phyloP scores from a whole-genome alignment of 2,113 vertebrate genomes.

The Ariopsis seemanni region DNA sequence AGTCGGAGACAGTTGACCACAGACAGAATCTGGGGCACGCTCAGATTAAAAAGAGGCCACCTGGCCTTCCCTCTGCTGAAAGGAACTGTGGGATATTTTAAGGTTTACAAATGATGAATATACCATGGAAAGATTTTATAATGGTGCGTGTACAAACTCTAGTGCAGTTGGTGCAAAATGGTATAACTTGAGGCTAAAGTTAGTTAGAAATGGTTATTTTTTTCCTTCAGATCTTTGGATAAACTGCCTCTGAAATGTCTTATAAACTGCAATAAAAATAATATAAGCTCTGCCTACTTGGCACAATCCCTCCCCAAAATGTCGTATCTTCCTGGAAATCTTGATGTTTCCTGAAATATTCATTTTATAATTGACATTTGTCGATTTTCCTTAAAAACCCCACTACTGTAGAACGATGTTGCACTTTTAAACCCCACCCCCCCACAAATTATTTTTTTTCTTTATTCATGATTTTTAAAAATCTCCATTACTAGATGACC shows the following conservation, averaged over 20 bases:
- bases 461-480: neutral
- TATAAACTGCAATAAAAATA: neutral
- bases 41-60: slow-evolving; percentile 46
- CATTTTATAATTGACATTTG: neutral
- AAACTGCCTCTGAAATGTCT: neutral
- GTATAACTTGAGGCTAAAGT: neutral
- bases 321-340: neutral
- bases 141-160: neutral
- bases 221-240: neutral
- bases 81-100: neutral
- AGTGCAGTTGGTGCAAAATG: neutral
- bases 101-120: neutral
- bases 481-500: neutral
- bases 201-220: too few relatives aligned
- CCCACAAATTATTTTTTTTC: neutral
- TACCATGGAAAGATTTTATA: neutral
- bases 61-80: neutral
- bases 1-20: neutral
- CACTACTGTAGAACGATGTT: neutral
- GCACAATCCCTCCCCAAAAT: neutral
- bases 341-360: neutral
- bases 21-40: slow-evolving; percentile 43
- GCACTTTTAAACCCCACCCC: neutral
- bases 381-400: neutral
- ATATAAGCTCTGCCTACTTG: neutral